Base-by-base conservation (phyloP, 2,888 invertebrate species). In the Acrobasis suavella region DNA sequence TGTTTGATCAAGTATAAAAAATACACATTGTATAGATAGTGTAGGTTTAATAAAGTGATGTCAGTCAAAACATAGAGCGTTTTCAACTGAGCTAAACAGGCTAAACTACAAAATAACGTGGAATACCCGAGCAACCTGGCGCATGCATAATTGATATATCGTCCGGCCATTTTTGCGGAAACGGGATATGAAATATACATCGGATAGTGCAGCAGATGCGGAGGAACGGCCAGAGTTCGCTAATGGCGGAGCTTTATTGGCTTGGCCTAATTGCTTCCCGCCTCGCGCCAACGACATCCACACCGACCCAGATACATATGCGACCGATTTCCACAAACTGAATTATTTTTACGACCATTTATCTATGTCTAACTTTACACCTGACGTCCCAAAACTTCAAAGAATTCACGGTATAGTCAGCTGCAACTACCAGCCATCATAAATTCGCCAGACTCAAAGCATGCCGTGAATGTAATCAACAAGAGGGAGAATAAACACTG, bases 201-300 rank as follows among this genome's bases (percentile, higher is more conserved):
- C 54, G 38, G 59, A 64, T 65, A 65, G 69, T 71, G 69, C 74
- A 73, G 68, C 71, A 70, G 64, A 69, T 69, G 69, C 72, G 70
- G 77, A 76, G 82, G 75, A 81, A 80, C 80, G 80, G 77, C 77
- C 81, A 77, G 78, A 76, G 80, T 75, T 82, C 72, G 76, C 77
- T 81, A 81, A 80, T 80, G 81, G 76, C 82, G 72, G 79, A 80
- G 77, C 85, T 89, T 89, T 87, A 90, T 87, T 86, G 82, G 84
- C 75, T 81, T 82, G 86, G 75, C 86, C 86, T 88, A 89, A 89
- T 90, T 90, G 85, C 85, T 82, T 81, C 76, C 81, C 82, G 82
- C 77, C 79, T 83, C 79, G 80, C 78, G 82, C 81, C 83, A 85
- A 83, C 83, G 77, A 82, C 80, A 77, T 81, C 81, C 77, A 73